Conservation (phyloP, 37 sponge, comb jelly and placozoan species). For the Agelas oroides region DNA sequence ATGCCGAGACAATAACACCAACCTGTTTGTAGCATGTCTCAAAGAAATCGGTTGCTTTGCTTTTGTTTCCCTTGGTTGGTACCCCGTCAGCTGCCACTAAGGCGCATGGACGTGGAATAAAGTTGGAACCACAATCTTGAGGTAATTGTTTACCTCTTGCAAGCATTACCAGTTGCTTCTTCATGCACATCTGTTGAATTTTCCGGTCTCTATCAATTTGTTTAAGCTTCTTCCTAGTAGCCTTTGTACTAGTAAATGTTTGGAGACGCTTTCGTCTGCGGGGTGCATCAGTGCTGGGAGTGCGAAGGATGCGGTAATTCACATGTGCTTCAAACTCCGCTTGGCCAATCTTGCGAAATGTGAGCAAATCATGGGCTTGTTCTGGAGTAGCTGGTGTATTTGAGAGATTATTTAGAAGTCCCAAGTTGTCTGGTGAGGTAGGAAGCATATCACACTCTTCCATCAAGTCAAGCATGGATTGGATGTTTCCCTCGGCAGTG, state of each 20-base stretch:
- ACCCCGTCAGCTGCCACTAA: not conserved
- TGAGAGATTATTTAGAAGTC: not conserved
- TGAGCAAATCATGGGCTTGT: slow-evolving; percentile 12
- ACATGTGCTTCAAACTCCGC: not conserved
- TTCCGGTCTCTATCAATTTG: not conserved
- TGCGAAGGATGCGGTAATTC: not conserved
- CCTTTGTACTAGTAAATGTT: not conserved
- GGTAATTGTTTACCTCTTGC: not conserved
- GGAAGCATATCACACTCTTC: not conserved
- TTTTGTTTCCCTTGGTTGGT: not conserved
- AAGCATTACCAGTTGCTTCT: not conserved
- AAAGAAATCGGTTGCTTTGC: not conserved
- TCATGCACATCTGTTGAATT: not conserved
- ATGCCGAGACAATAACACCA: not conserved
- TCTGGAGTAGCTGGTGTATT: not conserved
- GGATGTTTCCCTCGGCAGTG: not conserved
- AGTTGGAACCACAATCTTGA: too few species aligned
- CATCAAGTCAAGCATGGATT: not conserved
- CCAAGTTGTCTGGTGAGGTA: not conserved
- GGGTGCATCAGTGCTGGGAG: not conserved
- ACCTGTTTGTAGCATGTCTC: not conserved
- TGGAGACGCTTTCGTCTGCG: not conserved
- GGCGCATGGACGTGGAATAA: not conserved
- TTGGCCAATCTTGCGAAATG: not conserved
- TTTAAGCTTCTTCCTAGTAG: not conserved